Evolutionary conservation across 1,140 invertebrate species (phyloP).

Genomic region (Anastatus disparis): DNA sequence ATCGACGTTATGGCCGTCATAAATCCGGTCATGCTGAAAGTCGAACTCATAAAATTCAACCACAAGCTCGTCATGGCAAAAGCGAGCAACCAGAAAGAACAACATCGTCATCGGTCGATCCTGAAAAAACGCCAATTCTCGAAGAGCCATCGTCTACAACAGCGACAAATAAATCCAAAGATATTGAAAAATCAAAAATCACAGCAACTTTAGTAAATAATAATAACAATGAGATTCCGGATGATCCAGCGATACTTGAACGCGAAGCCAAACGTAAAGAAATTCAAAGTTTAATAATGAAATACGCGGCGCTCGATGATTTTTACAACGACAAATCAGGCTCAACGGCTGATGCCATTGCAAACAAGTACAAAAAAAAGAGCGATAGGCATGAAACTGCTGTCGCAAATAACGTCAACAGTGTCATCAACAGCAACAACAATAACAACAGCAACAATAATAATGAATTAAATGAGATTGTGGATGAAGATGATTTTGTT

Average conservation of each 20-base stretch:
- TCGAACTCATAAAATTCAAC: conserved; percentile 49
- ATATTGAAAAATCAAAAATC: conserved; percentile 55
- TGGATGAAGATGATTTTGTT: conserved; percentile 38
- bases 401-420: not conserved
- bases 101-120: not conserved
- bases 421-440: not conserved
- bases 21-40: conserved; percentile 58
- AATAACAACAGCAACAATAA: not conserved
- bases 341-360: conserved; percentile 59
- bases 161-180: conserved; percentile 36
- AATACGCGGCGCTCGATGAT: conserved; percentile 79
- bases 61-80: conserved; percentile 51
- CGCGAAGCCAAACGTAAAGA: conserved; percentile 82
- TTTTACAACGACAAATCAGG: conserved; percentile 52
- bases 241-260: conserved; percentile 71
- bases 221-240: conserved; percentile 67
- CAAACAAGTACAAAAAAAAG: conserved; percentile 63
- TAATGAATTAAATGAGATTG: not conserved
- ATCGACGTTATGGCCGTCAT: conserved; percentile 54
- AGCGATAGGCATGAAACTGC: not conserved
- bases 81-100: conserved; percentile 54
- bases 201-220: conserved; percentile 62
- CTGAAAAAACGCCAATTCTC: not conserved
- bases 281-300: conserved; percentile 81
- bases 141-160: conserved; percentile 42